Evolutionary conservation across 1,140 invertebrate species (phyloP), one percentile per base, ranked within the genome.

Genomic region (Theocolax elegans): DNA sequence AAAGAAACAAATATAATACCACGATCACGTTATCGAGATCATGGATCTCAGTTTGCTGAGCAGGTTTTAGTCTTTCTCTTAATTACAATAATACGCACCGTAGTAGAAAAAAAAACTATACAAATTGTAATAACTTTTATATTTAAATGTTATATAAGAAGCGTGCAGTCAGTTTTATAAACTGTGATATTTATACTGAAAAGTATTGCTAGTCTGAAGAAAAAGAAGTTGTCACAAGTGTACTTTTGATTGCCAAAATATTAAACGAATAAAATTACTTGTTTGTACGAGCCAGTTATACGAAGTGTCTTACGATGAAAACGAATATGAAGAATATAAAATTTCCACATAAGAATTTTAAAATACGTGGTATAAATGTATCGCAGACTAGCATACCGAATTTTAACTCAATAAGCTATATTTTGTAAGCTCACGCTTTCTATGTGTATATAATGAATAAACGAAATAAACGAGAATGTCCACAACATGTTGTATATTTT

Each of bases 111-210:
- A 44, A 54, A 54, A 54, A 66, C 29, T 56, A 58, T 46, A 62
- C 40, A 23, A 48, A 51, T 25, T 51, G 17, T 2, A 35, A 62
- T 60, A 69, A 64, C 59, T 70, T 70, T 70, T 58, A 64, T 70
- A 70, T 53, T 13, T 64, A 23, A 69, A 69, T 71, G 51, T 58
- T 65, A 58, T 64, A 27, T 64, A 71, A 27, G 25, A 53, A 65
- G 64, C 62, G 72, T 78, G 77, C 74, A 71, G 74, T 75, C 79
- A 81, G 78, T 82, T 80, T 82, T 81, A 72, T 76, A 77, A 82
- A 83, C 81, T 83, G 81, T 83, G 81, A 83, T 83, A 83, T 83
- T 79, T 82, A 78, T 79, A 77, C 48, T 70, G 51, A 65, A 59
- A 54, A 25, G 29, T 59, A 71, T 51, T 19, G 62, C 35, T 71